These are phyloP conservation scores for Nymphalis urticae DNA, from an alignment of 2,888 invertebrate genomes.

Conservation along the genomic window DNA sequence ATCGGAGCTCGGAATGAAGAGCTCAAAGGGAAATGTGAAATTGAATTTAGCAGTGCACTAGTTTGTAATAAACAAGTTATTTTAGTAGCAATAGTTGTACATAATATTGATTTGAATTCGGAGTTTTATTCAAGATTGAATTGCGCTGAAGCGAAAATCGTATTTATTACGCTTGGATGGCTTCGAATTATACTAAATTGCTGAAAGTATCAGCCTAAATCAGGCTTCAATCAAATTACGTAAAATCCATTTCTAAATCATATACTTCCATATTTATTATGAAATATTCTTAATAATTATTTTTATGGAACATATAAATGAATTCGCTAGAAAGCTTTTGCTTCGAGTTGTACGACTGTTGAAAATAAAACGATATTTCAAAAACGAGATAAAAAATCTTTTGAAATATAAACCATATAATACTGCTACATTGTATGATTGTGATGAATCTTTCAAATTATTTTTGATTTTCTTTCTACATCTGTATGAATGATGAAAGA, in stretches of 20 bases:
- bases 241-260: constrained; percentile 3
- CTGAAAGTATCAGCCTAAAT: not conserved
- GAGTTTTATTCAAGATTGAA: not conserved
- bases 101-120: constrained; percentile 2
- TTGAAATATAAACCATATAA: no score
- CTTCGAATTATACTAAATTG: constrained; percentile 4
- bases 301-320: not conserved
- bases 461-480: no score
- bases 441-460: no score
- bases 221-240: constrained; percentile 3
- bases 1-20: constrained; percentile 21
- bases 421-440: no score
- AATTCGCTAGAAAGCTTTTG: not conserved
- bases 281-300: not conserved
- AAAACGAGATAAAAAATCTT: no score
- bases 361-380: no score
- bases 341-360: no score
- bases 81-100: constrained; percentile 9
- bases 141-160: constrained; percentile 2
- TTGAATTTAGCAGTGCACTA: constrained; percentile 19
- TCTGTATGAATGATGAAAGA: no score
- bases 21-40: constrained; percentile 34
- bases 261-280: not conserved
- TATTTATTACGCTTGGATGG: constrained; percentile 5
- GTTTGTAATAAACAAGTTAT: constrained; percentile 23